Conservation (phyloP, 2,797 vertebrate species). For the Tinamus major region DNA sequence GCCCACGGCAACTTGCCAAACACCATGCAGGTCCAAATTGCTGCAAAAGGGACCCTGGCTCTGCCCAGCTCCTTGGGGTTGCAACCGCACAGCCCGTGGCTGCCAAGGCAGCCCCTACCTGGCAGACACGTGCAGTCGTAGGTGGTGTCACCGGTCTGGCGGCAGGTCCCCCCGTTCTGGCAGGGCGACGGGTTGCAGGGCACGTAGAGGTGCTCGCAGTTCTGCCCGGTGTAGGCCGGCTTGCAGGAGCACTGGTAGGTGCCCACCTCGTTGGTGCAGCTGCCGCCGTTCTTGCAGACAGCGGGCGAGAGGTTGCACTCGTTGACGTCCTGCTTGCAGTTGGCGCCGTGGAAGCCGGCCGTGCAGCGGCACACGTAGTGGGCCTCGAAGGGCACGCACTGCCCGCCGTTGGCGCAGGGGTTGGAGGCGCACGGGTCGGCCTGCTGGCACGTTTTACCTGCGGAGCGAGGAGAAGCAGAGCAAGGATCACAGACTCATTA, state of each 20-base stretch:
- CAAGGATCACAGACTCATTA: not conserved
- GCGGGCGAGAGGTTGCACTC: slow-evolving; percentile 86
- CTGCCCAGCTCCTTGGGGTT: not conserved
- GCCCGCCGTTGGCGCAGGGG: slow-evolving; percentile 93
- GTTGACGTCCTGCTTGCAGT: slow-evolving; percentile 92
- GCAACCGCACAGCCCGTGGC: accelerated
- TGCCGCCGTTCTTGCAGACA: slow-evolving; percentile 86
- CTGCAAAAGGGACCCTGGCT: not conserved
- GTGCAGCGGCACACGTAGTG: slow-evolving; percentile 90
- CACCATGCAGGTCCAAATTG: not conserved
- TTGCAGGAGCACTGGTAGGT: slow-evolving; percentile 90
- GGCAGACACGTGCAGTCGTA: slow-evolving; percentile 92
- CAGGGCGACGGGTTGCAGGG: slow-evolving; percentile 97
- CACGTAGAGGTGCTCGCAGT: slow-evolving; percentile 90
- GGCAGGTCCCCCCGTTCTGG: slow-evolving; percentile 94
- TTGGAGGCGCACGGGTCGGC: slow-evolving; percentile 96
- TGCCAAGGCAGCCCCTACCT: slow-evolving; percentile 79
- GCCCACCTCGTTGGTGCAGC: slow-evolving; percentile 91
- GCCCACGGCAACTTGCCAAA: not conserved
- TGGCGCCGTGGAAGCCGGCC: slow-evolving; percentile 88
- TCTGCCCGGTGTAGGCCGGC: slow-evolving; percentile 84
- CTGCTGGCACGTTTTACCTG: slow-evolving; percentile 93
- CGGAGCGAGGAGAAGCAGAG: not conserved
- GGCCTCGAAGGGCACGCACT: slow-evolving; percentile 91
- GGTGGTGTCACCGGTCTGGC: slow-evolving; percentile 89